phyloP scores from a whole-genome alignment of 2,888 invertebrate genomes.

The Glaucopsyche alexis region DNA sequence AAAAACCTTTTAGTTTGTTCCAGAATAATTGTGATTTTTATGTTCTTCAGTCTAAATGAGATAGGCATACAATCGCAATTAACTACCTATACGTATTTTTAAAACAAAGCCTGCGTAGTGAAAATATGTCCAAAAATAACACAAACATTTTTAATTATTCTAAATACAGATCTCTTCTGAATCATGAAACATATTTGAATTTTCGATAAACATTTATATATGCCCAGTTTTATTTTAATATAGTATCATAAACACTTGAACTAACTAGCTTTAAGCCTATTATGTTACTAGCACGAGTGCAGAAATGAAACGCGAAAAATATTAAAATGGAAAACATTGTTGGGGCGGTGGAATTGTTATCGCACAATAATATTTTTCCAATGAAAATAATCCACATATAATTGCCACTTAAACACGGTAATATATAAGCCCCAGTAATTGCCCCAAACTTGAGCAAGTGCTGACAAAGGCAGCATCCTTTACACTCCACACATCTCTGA shows the following conservation, averaged over 20 bases:
- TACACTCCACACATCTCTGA: constrained; percentile 12
- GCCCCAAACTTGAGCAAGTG: constrained; percentile 15
- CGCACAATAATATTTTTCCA: constrained; percentile 15
- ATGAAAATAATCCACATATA: constrained; percentile 33
- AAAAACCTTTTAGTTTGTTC: background rate
- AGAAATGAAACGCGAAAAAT: background rate
- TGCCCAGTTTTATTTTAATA: background rate
- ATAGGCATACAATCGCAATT: too few relatives aligned
- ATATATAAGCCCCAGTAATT: constrained; percentile 12
- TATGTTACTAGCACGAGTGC: background rate
- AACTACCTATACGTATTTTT: background rate
- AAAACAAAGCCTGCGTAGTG: background rate
- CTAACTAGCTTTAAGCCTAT: constrained; percentile 15
- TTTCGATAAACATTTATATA: constrained; percentile 1
- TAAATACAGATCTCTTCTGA: background rate
- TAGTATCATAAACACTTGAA: background rate
- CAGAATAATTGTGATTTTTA: too few relatives aligned
- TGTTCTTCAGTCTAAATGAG: too few relatives aligned
- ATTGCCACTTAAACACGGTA: constrained; percentile 31
- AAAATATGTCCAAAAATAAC: background rate
- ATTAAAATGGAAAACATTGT: constrained; percentile 2
- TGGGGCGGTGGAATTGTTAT: constrained; percentile 1
- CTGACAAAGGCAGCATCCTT: constrained; percentile 8
- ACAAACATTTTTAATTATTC: too few relatives aligned
- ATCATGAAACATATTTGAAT: background rate